phyloP scores from a whole-genome alignment of 2,113 vertebrate species.

The Poeciliopsis turrubarensis region DNA sequence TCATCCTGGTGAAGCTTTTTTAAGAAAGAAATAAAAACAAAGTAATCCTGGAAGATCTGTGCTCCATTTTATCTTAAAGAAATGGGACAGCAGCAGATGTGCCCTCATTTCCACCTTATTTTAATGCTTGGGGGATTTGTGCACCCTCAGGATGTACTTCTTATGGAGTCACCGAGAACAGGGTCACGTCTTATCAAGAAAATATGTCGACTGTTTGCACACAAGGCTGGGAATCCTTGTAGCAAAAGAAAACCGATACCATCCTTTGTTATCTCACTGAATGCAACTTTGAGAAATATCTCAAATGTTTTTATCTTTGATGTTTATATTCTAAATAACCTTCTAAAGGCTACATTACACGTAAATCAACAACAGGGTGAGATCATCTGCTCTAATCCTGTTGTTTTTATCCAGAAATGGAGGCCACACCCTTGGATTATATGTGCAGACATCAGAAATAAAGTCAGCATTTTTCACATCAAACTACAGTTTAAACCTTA shows the following conservation, averaged over 20 bases:
- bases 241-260: neutral
- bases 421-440: conserved; percentile 57
- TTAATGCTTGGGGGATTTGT: conserved; percentile 33
- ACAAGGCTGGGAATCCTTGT: neutral
- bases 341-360: neutral
- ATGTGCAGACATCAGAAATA: conserved; percentile 24
- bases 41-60: conserved; percentile 34
- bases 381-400: conserved; percentile 37
- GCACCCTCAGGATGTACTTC: conserved; percentile 25
- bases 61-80: conserved; percentile 13
- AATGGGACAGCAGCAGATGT: conserved; percentile 36
- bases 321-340: neutral
- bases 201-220: neutral
- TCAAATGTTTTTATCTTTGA: neutral
- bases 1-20: neutral
- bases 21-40: neutral
- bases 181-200: neutral
- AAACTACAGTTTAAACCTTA: no score
- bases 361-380: conserved; percentile 16
- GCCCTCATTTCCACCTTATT: conserved; percentile 48
- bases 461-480: conserved; percentile 16
- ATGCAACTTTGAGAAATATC: neutral
- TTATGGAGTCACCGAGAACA: neutral
- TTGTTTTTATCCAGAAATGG: conserved; percentile 58
- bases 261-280: neutral